These are phyloP conservation scores for Spialia ferax DNA, from an alignment of 2,888 invertebrate genomes.

Conservation along the genomic window DNA sequence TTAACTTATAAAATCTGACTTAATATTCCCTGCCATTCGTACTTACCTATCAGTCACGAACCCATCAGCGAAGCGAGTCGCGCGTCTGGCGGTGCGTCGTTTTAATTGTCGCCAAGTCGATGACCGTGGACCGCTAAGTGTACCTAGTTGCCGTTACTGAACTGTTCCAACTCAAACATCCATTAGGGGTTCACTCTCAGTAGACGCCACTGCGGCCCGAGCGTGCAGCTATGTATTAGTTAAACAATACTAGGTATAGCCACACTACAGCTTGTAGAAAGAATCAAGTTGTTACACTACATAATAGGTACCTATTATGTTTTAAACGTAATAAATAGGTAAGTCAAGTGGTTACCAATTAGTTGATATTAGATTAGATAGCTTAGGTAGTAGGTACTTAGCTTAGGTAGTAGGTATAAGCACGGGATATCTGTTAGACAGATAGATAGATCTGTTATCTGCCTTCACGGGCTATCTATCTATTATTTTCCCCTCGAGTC, in stretches of 20 bases:
- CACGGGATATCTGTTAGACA: too few species aligned
- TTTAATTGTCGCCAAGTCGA: conserved; percentile 76
- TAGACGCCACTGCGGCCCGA: conserved; percentile 38
- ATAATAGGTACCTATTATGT: too few species aligned
- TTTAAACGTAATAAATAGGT: neutral
- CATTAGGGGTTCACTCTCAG: conserved; percentile 26
- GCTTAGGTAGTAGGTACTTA: too few species aligned
- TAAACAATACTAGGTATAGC: too few species aligned
- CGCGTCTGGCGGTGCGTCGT: conserved; percentile 61
- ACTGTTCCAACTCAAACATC: conserved; percentile 40
- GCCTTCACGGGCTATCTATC: too few species aligned
- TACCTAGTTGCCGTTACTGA: conserved; percentile 52
- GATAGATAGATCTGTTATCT: too few species aligned
- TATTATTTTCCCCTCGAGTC: too few species aligned
- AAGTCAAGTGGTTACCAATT: neutral
- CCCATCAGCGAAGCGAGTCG: conserved; percentile 40
- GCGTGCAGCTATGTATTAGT: neutral
- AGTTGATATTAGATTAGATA: neutral
- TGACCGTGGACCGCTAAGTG: conserved; percentile 73
- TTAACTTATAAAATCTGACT: neutral
- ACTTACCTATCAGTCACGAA: conserved; percentile 41
- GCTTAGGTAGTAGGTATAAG: too few species aligned
- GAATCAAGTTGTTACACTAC: too few species aligned
- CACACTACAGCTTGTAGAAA: too few species aligned
- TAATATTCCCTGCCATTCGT: conserved; percentile 21